Percentiles rank a stretch among this genome's conserved stretches.
phyloP scores from a whole-genome alignment of 2,888 invertebrate genomes.

The Aspidiotus destructor region DNA sequence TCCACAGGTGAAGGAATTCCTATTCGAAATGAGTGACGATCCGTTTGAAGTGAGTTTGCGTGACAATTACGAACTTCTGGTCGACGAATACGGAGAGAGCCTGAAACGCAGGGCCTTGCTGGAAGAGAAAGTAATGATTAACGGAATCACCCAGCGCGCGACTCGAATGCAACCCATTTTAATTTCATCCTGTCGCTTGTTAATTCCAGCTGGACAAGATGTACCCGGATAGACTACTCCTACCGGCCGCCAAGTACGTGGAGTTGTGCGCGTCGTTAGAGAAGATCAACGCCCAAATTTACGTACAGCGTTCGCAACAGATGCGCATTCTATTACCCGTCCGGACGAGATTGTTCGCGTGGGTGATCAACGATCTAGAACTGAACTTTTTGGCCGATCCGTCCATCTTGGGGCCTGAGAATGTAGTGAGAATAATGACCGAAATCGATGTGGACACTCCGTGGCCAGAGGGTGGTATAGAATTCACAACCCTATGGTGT shows the following conservation, averaged over 20 bases:
- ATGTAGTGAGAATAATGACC: conserved; percentile 60
- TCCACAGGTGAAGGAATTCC: conserved; percentile 67
- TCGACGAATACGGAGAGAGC: conserved; percentile 91
- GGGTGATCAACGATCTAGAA: conserved; percentile 67
- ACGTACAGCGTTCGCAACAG: conserved; percentile 78
- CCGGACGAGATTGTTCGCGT: conserved; percentile 71
- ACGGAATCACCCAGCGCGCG: background rate
- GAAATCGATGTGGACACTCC: conserved; percentile 73
- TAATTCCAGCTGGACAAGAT: conserved; percentile 55
- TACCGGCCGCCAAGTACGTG: conserved; percentile 78
- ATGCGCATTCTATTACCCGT: conserved; percentile 56
- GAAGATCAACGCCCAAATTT: conserved; percentile 89
- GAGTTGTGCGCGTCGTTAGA: conserved; percentile 77
- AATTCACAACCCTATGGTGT: conserved; percentile 89
- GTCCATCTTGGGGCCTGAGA: conserved; percentile 69
- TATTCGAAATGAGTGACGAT: conserved; percentile 92
- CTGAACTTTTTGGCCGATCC: conserved; percentile 76
- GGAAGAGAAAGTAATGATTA: conserved; percentile 60
- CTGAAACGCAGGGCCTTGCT: conserved; percentile 79
- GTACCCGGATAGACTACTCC: conserved; percentile 67
- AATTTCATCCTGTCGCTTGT: background rate
- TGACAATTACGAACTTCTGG: conserved; percentile 87
- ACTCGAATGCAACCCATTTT: background rate
- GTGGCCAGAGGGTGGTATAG: conserved; percentile 80
- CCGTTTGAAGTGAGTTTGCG: conserved; percentile 94